Evolutionary conservation across 2,113 vertebrate genomes (phyloP), one percentile per base, ranked within the genome.

Genomic region (Atractosteus spatula): DNA sequence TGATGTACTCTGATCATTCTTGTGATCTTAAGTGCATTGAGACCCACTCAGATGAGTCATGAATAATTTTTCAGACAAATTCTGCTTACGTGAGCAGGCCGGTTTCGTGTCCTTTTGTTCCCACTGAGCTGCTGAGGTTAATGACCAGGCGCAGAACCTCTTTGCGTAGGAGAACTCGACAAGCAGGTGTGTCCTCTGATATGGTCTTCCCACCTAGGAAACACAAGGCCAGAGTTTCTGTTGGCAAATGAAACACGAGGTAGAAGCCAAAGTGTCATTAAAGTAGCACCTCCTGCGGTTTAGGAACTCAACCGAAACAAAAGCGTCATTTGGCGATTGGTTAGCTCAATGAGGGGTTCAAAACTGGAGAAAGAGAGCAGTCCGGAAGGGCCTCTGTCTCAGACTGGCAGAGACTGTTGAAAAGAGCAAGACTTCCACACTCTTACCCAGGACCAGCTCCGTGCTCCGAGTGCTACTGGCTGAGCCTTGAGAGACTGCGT

Each of bases 21-120:
- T 29, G 29, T 1, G 29, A 29, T 2, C 29, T 29, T 29, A 29
- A 29, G 29, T 29, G 29, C 29, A 29, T 29, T 29, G 29, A 29
- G 29, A 29, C 29, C 29, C 29, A 29, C 29, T 29, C 29, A 29
- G 29, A 29, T 29, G 13, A 68, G 42, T 45, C 29, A 43, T 12
- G n/a, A 4, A 17, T 41, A 59, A 13, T 29, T 29, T 29, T 29
- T 29, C 29, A 29, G 29, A 29, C 29, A 29, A 29, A 29, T 63
- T 67, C 56, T 77, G 88, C 92, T 95, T 91, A 99, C 97, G 97
- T 99, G 83, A 99, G 86, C 65, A 99, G 92, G 77, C 97, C 97
- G 0, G 97, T 99, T 90, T 99, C 97, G 74, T 99, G 96, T 79
- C 97, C 94, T 85, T 99, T 99, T 47, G 97, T 99, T 87, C 97